Conservation (phyloP, 1,140 invertebrate genomes). For the Diploscapter pachys region DNA sequence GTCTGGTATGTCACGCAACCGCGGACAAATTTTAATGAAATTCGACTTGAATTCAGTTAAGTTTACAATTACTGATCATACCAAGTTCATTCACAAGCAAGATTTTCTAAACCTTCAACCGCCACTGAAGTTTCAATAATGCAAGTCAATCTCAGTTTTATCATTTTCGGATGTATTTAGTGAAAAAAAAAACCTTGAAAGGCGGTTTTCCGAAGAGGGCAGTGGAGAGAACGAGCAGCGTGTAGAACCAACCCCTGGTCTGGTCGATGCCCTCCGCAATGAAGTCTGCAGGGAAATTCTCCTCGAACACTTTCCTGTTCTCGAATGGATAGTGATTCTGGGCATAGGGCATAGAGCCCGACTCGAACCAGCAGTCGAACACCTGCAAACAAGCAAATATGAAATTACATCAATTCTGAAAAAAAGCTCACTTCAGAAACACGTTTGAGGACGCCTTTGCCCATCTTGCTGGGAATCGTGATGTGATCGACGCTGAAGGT, state of each 20-base stretch:
- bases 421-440: constrained; percentile 71
- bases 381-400: background rate
- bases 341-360: constrained; percentile 97
- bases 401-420: too few species aligned
- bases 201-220: constrained; percentile 92
- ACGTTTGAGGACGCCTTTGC: constrained; percentile 76
- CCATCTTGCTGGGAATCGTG: constrained; percentile 83
- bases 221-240: constrained; percentile 88
- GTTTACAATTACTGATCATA: too few species aligned
- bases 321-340: constrained; percentile 92
- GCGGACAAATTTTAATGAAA: too few species aligned
- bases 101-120: too few species aligned
- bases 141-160: too few species aligned
- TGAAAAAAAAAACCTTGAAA: constrained; percentile 69
- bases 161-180: too few species aligned
- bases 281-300: constrained; percentile 96
- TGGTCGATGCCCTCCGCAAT: constrained; percentile 95
- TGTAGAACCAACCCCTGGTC: constrained; percentile 88
- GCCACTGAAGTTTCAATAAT: too few species aligned
- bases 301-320: constrained; percentile 82
- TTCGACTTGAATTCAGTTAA: too few species aligned
- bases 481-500: constrained; percentile 76
- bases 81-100: too few species aligned
- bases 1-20: too few species aligned
- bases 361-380: constrained; percentile 99